Evolutionary conservation across 2,888 invertebrate genomes (phyloP).

Genomic region (Augochlorella aurata): DNA sequence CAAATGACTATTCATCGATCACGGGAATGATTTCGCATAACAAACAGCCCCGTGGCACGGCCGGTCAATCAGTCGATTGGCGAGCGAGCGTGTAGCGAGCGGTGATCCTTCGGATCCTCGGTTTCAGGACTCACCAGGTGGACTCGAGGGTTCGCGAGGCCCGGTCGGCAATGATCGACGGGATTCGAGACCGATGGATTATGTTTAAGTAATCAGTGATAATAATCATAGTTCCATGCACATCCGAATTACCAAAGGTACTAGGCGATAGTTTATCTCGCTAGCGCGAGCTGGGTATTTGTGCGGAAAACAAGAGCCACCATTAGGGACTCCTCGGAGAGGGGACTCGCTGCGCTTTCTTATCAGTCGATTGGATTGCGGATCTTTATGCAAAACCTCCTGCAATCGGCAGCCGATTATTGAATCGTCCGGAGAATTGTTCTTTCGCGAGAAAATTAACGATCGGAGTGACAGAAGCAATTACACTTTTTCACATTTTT

Average conservation of each 20-base stretch:
- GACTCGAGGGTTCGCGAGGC: conserved; percentile 1
- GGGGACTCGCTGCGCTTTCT: not conserved
- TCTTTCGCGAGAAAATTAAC: too few relatives aligned
- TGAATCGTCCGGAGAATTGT: too few relatives aligned
- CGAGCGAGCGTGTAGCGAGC: not conserved
- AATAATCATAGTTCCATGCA: conserved; percentile 81
- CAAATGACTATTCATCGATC: conserved; percentile 36
- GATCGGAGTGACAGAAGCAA: too few relatives aligned
- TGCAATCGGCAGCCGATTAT: too few relatives aligned
- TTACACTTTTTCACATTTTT: too few relatives aligned
- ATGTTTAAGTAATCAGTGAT: conserved; percentile 75
- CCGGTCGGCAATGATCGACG: conserved; percentile 19
- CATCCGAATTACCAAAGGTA: conserved; percentile 80
- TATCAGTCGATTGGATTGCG: not conserved
- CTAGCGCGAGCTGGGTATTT: conserved; percentile 46
- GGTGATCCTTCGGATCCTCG: not conserved
- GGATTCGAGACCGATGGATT: conserved; percentile 47
- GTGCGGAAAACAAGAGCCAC: conserved; percentile 34
- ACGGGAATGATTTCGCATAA: conserved; percentile 24
- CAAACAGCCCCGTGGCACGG: not conserved
- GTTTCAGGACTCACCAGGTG: conserved; percentile 20
- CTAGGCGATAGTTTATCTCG: conserved; percentile 64
- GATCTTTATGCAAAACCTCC: not conserved
- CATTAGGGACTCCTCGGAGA: conserved; percentile 22
- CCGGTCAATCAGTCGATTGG: conserved; percentile 16